Evolutionary conservation across 2,113 vertebrate species (phyloP).

Genomic region (Stegostoma tigrinum): DNA sequence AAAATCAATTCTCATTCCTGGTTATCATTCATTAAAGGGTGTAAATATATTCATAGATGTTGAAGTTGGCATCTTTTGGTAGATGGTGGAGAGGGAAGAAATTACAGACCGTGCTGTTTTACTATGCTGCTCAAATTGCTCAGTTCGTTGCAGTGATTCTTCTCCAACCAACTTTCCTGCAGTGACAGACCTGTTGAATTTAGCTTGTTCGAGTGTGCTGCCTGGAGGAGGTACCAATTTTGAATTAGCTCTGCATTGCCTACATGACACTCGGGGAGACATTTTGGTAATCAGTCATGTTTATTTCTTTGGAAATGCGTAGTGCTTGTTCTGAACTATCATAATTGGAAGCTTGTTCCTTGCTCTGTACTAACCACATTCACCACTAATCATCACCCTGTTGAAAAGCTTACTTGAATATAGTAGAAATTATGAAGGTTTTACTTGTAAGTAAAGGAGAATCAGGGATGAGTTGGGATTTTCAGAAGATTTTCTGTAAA

Average conservation of each 20-base stretch:
- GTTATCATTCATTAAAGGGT: not conserved
- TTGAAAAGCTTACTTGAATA: too few species aligned
- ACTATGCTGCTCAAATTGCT: not conserved
- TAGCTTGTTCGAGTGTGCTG: conserved; percentile 63
- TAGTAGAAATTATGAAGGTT: too few species aligned
- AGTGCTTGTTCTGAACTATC: not conserved
- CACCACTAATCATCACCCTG: not conserved
- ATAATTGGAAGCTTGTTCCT: not conserved
- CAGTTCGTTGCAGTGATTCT: not conserved
- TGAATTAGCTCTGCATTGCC: conserved; percentile 62
- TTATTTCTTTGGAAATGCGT: not conserved
- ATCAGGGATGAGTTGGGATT: too few species aligned
- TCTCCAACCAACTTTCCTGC: not conserved
- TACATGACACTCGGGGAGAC: conserved; percentile 58
- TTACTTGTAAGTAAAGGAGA: too few species aligned
- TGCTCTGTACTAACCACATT: too few species aligned
- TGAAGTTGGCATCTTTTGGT: not conserved
- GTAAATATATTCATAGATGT: not conserved
- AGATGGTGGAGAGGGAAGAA: not conserved
- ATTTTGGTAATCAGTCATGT: conserved; percentile 49
- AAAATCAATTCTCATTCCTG: not conserved
- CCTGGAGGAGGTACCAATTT: conserved; percentile 63
- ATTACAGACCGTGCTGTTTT: not conserved
- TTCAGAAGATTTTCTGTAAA: too few species aligned
- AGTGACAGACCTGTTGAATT: conserved; percentile 57